phyloP scores from a whole-genome alignment of 2,888 invertebrate genomes.

The Periphyllus acericola region DNA sequence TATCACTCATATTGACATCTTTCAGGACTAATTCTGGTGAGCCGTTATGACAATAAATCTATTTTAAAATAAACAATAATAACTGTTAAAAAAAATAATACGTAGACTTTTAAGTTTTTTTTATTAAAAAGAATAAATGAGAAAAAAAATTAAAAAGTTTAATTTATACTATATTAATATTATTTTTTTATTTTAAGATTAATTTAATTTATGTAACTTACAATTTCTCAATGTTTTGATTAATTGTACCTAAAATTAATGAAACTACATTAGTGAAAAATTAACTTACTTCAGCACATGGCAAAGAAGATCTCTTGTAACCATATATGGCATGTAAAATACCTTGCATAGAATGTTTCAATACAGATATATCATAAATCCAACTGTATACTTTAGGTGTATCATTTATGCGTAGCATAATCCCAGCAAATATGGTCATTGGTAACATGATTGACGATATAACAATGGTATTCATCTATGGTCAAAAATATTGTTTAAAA shows the following conservation, averaged over 20 bases:
- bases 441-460: conserved; percentile 89
- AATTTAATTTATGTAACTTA: not conserved
- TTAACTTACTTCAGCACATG: conserved; percentile 51
- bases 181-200: not conserved
- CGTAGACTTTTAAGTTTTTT: not conserved
- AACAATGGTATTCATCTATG: conserved; percentile 88
- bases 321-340: conserved; percentile 59
- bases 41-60: conserved; percentile 47
- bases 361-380: conserved; percentile 87
- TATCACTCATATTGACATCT: conserved; percentile 47
- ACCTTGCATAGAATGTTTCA: conserved; percentile 74
- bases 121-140: no score
- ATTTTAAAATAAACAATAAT: not conserved
- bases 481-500: conserved; percentile 64
- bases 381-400: conserved; percentile 82
- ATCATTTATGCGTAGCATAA: conserved; percentile 86
- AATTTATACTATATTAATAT: not conserved
- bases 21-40: conserved; percentile 45
- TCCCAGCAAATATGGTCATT: conserved; percentile 90
- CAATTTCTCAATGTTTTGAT: not conserved
- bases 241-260: not conserved
- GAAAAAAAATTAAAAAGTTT: not conserved
- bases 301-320: conserved; percentile 26
- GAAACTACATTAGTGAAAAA: not conserved
- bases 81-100: not conserved